These are phyloP conservation scores for Trematomus bernacchii DNA, from an alignment of 2,797 vertebrate species.

Conservation along the genomic window DNA sequence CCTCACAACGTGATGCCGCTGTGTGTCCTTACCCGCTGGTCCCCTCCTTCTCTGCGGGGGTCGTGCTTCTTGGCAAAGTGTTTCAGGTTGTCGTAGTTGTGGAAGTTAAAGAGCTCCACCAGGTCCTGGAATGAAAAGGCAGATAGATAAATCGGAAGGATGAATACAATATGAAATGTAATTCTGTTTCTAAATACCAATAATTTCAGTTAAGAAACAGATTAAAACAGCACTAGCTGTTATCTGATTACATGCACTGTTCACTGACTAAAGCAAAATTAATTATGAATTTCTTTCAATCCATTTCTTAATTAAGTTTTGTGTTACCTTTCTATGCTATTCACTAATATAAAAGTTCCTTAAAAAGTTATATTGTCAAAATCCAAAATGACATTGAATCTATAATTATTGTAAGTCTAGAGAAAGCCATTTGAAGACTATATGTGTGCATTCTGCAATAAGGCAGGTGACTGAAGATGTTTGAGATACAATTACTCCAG, in stretches of 20 bases:
- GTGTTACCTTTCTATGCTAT: too few species aligned
- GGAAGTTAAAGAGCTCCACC: conserved; percentile 97
- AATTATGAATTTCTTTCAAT: too few species aligned
- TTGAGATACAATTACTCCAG: too few species aligned
- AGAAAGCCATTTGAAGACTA: too few species aligned
- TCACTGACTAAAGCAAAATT: neutral
- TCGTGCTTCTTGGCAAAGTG: conserved; percentile 98
- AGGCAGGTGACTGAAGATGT: neutral
- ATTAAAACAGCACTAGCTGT: too few species aligned
- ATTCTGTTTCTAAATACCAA: neutral
- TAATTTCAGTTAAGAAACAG: neutral
- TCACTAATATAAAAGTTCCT: too few species aligned
- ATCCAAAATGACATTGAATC: too few species aligned
- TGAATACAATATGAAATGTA: neutral
- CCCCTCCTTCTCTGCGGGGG: conserved; percentile 96
- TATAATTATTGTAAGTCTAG: too few species aligned
- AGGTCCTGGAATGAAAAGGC: conserved; percentile 88
- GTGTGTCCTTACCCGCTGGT: conserved; percentile 92
- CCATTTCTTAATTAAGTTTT: too few species aligned
- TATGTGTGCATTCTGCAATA: neutral
- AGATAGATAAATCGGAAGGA: neutral
- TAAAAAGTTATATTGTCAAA: too few species aligned
- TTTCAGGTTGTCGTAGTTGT: conserved; percentile 98
- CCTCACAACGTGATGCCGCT: neutral
- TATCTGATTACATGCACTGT: neutral